Base-by-base conservation (phyloP, 2,113 vertebrate species). In the Tyto alba region DNA sequence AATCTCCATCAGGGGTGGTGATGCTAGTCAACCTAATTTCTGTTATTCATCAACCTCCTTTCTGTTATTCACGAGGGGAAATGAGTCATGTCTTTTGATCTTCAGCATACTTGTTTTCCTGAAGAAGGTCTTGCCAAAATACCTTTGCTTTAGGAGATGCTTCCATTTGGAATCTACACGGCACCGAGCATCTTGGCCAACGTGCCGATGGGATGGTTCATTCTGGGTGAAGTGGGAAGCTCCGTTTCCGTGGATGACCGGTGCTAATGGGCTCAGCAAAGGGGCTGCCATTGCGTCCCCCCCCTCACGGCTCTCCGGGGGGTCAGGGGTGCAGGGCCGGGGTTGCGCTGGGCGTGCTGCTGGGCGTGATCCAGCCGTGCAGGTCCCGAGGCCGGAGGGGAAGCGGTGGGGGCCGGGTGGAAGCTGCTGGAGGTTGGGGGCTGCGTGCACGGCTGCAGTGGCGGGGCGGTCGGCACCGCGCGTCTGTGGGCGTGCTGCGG, bases 371-470 rank as follows among this genome's bases (percentile, higher is more conserved):
- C 29, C 59, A 29, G 40, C 43, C 25, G 29, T 40, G 57, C 34
- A 47, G 13, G 30, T 59, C 45, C 57, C 1, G 3, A n/a, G 63
- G 36, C 7, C 19, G 19, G 57, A 50, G 23, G 23, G 56, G 36
- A 64, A 23, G 17, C 1, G 1, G 12, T 17, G 32, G 32, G 59
- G 23, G 34, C 16, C 30, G 0, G 0, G 47, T 16, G 17, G 62
- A 53, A 34, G 47, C 41, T 20, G 11, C 29, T 0, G 2, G 12
- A 30, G 67, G 18, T 26, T 17, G 0, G 0, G 21, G 72, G 26
- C 34, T n/a, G 36, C 56, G 30, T 53, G 73, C 16, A 9, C 0
- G 16, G 43, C 40, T 34, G 47, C 40, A 1, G 2, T 4, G 53
- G 21, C 36, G 85, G 43, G 45, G 16, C 59, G 10, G 45, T 29